These are phyloP conservation scores for Vanessa tameamea DNA, from an alignment of 1,140 invertebrate genomes.

Conservation along the genomic window DNA sequence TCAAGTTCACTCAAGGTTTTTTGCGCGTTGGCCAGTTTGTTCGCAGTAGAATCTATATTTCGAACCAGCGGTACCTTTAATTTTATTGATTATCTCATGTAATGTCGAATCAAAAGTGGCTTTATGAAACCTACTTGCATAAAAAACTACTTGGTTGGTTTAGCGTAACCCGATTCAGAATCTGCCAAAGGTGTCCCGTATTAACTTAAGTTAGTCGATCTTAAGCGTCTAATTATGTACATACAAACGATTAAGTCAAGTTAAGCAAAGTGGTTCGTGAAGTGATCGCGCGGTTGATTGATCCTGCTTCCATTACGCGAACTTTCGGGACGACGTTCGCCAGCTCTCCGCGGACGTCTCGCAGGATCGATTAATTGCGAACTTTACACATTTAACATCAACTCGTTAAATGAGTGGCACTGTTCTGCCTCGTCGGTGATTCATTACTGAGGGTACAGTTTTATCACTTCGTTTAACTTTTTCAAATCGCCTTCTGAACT, in stretches of 20 bases:
- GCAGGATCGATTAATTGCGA: background rate
- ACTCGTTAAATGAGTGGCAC: background rate
- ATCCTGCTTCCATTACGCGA: background rate
- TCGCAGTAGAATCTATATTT: too few species aligned
- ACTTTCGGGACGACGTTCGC: background rate
- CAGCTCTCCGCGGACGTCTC: background rate
- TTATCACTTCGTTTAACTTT: background rate
- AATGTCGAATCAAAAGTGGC: too few species aligned
- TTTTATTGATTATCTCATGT: too few species aligned
- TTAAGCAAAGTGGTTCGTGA: background rate
- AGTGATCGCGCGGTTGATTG: background rate
- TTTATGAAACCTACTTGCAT: too few species aligned
- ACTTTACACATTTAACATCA: background rate
- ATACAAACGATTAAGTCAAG: slow-evolving; percentile 2
- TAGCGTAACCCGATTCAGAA: background rate
- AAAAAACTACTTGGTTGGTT: background rate
- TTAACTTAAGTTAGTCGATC: background rate
- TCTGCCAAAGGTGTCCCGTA: background rate
- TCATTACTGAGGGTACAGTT: background rate
- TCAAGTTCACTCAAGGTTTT: too few species aligned
- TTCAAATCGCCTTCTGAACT: background rate
- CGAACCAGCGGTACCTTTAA: too few species aligned
- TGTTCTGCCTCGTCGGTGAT: background rate
- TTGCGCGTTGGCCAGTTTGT: too few species aligned
- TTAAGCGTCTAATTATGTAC: background rate